A percentile compares a stretch with the other conserved stretches of the same genome.
phyloP scores from a whole-genome alignment of 2,797 vertebrate species.

The Craterocephalus amniculus region DNA sequence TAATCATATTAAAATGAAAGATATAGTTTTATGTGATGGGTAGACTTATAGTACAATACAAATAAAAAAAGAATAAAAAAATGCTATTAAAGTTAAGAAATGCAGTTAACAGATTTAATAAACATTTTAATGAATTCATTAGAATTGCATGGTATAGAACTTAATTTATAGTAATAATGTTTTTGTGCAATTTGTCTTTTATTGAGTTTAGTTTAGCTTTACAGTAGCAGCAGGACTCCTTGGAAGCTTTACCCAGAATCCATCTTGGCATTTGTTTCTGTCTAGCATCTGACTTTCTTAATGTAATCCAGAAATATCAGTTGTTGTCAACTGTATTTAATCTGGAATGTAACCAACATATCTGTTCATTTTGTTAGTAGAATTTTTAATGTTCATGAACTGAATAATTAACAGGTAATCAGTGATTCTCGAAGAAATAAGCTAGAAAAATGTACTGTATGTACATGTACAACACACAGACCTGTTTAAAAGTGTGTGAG shows the following conservation, averaged over 20 bases:
- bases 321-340: too few relatives aligned
- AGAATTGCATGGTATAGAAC: neutral
- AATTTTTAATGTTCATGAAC: too few relatives aligned
- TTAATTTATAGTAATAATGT: neutral
- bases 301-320: too few relatives aligned
- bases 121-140: neutral
- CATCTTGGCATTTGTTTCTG: neutral
- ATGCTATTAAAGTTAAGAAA: neutral
- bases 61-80: neutral
- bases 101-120: neutral
- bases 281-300: neutral
- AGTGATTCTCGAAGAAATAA: too few relatives aligned
- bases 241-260: neutral
- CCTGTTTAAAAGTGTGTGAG: too few relatives aligned
- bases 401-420: too few relatives aligned
- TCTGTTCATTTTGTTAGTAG: too few relatives aligned
- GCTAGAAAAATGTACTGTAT: too few relatives aligned
- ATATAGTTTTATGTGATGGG: conserved; percentile 11
- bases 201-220: neutral
- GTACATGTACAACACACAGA: too few relatives aligned
- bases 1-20: conserved; percentile 16
- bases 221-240: neutral
- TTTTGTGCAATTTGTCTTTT: neutral
- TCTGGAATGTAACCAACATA: too few relatives aligned
- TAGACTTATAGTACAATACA: conserved; percentile 19